These are phyloP conservation scores for Volucella zonaria DNA, from an alignment of 2,888 invertebrate species.

Conservation along the genomic window DNA sequence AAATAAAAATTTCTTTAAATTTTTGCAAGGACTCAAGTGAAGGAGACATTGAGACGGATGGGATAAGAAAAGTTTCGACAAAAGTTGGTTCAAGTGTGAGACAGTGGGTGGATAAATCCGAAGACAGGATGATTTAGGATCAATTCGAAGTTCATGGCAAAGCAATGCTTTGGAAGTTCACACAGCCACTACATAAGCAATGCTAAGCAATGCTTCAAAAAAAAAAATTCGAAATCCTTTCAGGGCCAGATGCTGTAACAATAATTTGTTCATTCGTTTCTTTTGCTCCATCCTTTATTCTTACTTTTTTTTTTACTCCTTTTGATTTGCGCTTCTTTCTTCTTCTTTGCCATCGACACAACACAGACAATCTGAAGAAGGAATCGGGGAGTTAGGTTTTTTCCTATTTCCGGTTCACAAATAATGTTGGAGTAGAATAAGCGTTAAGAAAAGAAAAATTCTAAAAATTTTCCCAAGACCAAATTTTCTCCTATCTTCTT, in stretches of 20 bases:
- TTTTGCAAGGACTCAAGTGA: conserved; percentile 21
- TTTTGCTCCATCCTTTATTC: conserved; percentile 2
- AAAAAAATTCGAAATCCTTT: conserved; percentile 58
- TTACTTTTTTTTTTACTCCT: conserved; percentile 7
- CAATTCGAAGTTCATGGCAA: conserved; percentile 68
- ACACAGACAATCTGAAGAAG: conserved; percentile 34
- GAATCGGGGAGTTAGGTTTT: conserved; percentile 30
- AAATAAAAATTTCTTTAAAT: conserved; percentile 63
- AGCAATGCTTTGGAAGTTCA: conserved; percentile 57
- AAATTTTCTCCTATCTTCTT: conserved; percentile 56
- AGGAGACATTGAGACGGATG: background rate
- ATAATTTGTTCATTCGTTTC: conserved; percentile 44
- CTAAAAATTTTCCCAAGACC: conserved; percentile 35
- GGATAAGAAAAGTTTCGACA: conserved; percentile 21
- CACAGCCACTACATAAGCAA: conserved; percentile 49
- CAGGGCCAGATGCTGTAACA: conserved; percentile 68
- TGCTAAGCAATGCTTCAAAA: conserved; percentile 67
- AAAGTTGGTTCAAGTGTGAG: background rate
- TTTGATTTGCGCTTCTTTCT: conserved; percentile 7
- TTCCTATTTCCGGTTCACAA: background rate
- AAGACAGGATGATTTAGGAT: conserved; percentile 70
- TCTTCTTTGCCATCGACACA: conserved; percentile 31
- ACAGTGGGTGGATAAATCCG: conserved; percentile 35
- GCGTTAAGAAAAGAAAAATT: conserved; percentile 19
- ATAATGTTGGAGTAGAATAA: conserved; percentile 5